phyloP scores from a whole-genome alignment of 2,888 invertebrate species.

The Neocrepidodera transversa region DNA sequence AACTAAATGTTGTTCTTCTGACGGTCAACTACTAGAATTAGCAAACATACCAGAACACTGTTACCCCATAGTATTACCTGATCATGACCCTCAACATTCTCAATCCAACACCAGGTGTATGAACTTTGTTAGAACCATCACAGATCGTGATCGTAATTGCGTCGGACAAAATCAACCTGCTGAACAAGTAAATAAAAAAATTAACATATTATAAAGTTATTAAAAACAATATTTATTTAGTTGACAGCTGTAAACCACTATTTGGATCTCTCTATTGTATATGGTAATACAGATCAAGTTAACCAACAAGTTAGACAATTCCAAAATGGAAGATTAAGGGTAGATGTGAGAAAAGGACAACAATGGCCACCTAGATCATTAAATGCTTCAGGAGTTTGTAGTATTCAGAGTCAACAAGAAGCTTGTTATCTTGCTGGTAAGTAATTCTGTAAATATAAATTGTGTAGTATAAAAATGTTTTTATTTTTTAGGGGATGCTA shows the following conservation, averaged over 20 bases:
- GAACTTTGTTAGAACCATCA: slow-evolving; percentile 75
- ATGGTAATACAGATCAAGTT: slow-evolving; percentile 75
- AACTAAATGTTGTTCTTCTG: slow-evolving; percentile 69
- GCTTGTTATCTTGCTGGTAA: slow-evolving; percentile 79
- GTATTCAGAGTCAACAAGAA: slow-evolving; percentile 66
- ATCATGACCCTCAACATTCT: slow-evolving; percentile 65
- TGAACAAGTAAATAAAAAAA: slow-evolving; percentile 69
- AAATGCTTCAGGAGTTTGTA: slow-evolving; percentile 75
- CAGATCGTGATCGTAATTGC: slow-evolving; percentile 72
- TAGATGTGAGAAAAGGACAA: slow-evolving; percentile 68
- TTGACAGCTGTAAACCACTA: slow-evolving; percentile 73
- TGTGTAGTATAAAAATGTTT: neutral
- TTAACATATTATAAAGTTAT: too few relatives aligned
- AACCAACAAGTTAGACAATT: slow-evolving; percentile 72
- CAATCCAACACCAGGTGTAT: slow-evolving; percentile 69
- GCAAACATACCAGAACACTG: slow-evolving; percentile 61
- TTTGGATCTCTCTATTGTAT: slow-evolving; percentile 81
- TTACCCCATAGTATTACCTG: slow-evolving; percentile 64
- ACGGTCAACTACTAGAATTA: slow-evolving; percentile 64
- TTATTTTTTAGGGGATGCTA: slow-evolving; percentile 66
- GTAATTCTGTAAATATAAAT: neutral
- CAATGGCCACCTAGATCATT: slow-evolving; percentile 75
- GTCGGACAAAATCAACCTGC: slow-evolving; percentile 69
- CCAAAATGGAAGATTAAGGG: slow-evolving; percentile 73
- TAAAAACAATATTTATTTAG: too few relatives aligned